Percentiles rank a stretch among this genome's conserved stretches.
Conservation (phyloP, 2,888 invertebrate species). For the Allygus modestus region DNA sequence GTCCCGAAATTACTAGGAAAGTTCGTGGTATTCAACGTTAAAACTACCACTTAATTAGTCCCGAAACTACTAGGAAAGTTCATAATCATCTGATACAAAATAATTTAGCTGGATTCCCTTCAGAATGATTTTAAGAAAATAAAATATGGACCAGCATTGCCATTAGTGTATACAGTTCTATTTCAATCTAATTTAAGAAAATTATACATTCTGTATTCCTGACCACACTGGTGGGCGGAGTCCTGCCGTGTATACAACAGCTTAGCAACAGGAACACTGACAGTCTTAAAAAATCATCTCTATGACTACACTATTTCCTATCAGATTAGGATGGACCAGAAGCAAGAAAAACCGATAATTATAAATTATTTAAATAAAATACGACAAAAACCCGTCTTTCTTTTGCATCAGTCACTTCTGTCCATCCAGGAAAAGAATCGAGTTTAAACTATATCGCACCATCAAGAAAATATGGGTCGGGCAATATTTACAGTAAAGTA, state of each 20-base stretch:
- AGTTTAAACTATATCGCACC: slow-evolving; percentile 54
- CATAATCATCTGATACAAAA: no score
- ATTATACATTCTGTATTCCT: no score
- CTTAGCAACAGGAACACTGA: slow-evolving; percentile 28
- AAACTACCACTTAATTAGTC: no score
- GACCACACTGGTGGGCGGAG: background rate
- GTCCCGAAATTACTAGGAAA: no score
- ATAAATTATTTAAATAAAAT: background rate
- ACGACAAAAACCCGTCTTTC: slow-evolving; percentile 5
- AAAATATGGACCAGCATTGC: no score
- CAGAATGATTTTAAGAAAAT: no score
- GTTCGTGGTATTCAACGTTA: no score
- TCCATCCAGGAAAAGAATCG: slow-evolving; percentile 24
- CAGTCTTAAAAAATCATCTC: slow-evolving; percentile 24
- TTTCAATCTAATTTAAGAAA: no score
- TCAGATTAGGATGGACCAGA: slow-evolving; percentile 24
- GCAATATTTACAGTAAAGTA: slow-evolving; percentile 47
- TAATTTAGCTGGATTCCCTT: no score
- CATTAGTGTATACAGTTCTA: no score
- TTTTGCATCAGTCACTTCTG: slow-evolving; percentile 21
- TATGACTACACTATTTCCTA: slow-evolving; percentile 9
- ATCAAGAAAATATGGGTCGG: slow-evolving; percentile 46
- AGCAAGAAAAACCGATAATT: slow-evolving; percentile 14
- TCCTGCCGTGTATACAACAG: background rate
- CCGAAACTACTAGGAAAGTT: no score